These are phyloP conservation scores for Boleophthalmus pectinirostris DNA, from an alignment of 2,113 vertebrate species.

Conservation along the genomic window DNA sequence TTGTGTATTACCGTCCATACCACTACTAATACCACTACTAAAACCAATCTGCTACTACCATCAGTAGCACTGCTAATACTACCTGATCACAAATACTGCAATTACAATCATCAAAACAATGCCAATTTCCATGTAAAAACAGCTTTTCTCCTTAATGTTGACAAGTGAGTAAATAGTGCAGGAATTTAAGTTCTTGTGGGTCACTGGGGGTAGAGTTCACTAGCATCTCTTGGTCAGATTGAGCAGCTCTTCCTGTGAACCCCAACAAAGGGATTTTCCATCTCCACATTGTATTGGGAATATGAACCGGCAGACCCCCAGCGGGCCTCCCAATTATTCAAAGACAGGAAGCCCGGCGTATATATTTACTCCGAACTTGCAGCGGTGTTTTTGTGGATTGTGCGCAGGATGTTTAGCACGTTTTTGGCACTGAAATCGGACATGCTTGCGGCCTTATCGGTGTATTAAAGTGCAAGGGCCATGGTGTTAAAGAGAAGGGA, in stretches of 20 bases:
- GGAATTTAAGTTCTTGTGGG: neutral
- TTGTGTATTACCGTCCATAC: too few species aligned
- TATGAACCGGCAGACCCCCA: constrained; percentile 51
- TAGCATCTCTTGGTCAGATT: constrained; percentile 70
- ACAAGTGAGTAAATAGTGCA: neutral
- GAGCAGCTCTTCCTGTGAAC: constrained; percentile 71
- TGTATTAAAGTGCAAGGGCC: constrained; percentile 33
- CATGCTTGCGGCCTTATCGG: constrained; percentile 58
- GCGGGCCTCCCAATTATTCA: constrained; percentile 53
- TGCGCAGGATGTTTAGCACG: constrained; percentile 64
- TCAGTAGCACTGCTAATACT: too few species aligned
- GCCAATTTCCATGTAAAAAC: neutral
- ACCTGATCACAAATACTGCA: too few species aligned
- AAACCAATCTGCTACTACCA: too few species aligned
- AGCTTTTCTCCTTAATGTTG: neutral
- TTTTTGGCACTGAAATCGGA: constrained; percentile 44
- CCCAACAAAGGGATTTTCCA: constrained; percentile 73
- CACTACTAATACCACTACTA: too few species aligned
- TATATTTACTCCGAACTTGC: constrained; percentile 68
- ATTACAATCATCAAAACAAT: too few species aligned
- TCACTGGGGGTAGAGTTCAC: constrained; percentile 52
- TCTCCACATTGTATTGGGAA: constrained; percentile 73
- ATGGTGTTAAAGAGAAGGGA: neutral
- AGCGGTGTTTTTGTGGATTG: constrained; percentile 70
- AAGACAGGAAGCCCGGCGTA: constrained; percentile 77